These are phyloP conservation scores for Coremacera marginata DNA, from an alignment of 2,888 invertebrate genomes.

Conservation along the genomic window DNA sequence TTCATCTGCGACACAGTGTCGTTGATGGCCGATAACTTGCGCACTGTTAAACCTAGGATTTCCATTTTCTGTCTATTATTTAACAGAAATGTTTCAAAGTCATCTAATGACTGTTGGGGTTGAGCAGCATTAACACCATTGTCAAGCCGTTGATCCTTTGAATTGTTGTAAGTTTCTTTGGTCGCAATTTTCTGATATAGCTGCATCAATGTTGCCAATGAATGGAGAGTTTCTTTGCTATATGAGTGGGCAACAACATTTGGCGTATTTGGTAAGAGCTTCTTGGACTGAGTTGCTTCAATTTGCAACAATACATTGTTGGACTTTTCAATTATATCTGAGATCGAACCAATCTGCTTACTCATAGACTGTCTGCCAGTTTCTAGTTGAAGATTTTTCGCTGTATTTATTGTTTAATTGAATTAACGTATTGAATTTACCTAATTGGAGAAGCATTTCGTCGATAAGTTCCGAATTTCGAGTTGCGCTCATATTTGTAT, in stretches of 20 bases:
- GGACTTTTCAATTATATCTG: constrained; percentile 61
- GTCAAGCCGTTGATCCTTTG: not conserved
- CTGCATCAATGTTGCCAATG: constrained; percentile 56
- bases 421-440: constrained; percentile 47
- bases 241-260: constrained; percentile 48
- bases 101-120: constrained; percentile 39
- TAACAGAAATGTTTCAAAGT: constrained; percentile 49
- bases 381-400: constrained; percentile 46
- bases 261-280: not conserved
- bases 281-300: constrained; percentile 52
- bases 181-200: constrained; percentile 12
- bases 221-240: constrained; percentile 52
- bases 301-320: constrained; percentile 62
- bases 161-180: not conserved
- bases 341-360: constrained; percentile 53
- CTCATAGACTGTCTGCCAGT: constrained; percentile 49
- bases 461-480: constrained; percentile 47
- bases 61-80: constrained; percentile 55
- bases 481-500: constrained; percentile 34
- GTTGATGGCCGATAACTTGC: constrained; percentile 60
- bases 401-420: not conserved
- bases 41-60: constrained; percentile 56
- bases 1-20: constrained; percentile 52
- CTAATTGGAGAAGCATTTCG: constrained; percentile 55
- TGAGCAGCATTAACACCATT: not conserved